Evolutionary conservation across 2,113 vertebrate species (phyloP), one percentile per base, ranked within the genome.

Genomic region (Delphinapterus leucas): DNA sequence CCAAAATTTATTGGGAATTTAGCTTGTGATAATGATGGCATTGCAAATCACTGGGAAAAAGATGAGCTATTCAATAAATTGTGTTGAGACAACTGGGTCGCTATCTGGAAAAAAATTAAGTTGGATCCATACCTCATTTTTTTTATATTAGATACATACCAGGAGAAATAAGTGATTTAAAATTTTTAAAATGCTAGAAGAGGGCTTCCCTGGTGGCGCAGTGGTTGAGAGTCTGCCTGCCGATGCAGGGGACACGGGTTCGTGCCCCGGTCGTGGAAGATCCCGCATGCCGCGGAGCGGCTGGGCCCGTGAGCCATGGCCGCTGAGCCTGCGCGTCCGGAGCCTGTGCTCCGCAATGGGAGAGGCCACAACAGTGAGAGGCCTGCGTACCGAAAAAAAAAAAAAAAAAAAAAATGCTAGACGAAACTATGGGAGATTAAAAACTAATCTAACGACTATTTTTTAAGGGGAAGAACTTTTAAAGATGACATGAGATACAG

Each of bases 61-160:
- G 86, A 91, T 97, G 92, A 95, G 95, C 96, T 96, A 95, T 97
- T 96, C 95, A 96, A 55, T 88, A 91, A 96, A 82, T 86, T 76
- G 61, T 93, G 61, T 86, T 95, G 77, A 91, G 91, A 88, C 36
- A 90, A 95, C 65, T 82, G 67, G 89, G 47, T 95, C 80, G 86
- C 86, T 95, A 93, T 96, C 86, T 95, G 95, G 89, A 70, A 97
- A 95, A 95, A 96, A 94, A 92, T 82, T 38, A 96, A 92, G 68
- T 96, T 86, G 90, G 73, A 96, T 96, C 70, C 49, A 83, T 74
- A 95, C 55, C 74, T 96, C 60, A n/a, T 26, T 93, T 95, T 93
- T 95, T 68, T 97, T 82, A 28, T 91, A 92, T 67, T 41, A 96
- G 47, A 94, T 82, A 80, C 20, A 68, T 74, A 96, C 49, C 58